phyloP scores from a whole-genome alignment of 2,888 invertebrate genomes.

The Hartigia nigra region DNA sequence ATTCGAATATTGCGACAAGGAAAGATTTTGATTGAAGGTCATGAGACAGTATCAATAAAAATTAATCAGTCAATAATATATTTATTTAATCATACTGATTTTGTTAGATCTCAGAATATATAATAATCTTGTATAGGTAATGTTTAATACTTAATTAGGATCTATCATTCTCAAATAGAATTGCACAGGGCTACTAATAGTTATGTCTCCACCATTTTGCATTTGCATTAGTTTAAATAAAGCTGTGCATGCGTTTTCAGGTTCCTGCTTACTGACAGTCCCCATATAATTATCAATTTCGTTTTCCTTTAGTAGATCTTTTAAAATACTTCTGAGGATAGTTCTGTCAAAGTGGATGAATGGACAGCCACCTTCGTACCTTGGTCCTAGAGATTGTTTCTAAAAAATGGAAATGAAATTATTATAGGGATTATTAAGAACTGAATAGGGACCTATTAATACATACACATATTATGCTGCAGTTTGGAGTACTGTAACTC shows the following conservation, averaged over 20 bases:
- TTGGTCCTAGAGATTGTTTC: constrained; percentile 60
- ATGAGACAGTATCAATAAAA: neutral
- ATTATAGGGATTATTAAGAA: neutral
- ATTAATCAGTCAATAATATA: neutral
- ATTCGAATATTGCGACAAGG: neutral
- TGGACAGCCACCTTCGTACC: constrained; percentile 73
- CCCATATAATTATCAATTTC: constrained; percentile 40
- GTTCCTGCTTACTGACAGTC: constrained; percentile 32
- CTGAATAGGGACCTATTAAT: neutral
- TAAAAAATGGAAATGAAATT: constrained; percentile 31
- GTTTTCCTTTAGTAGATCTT: constrained; percentile 37
- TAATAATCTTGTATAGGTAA: constrained; percentile 9
- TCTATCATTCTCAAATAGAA: constrained; percentile 48
- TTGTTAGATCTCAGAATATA: neutral
- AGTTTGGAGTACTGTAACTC: constrained; percentile 72
- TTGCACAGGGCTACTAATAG: constrained; percentile 52
- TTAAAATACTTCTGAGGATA: constrained; percentile 64
- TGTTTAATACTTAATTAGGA: constrained; percentile 22
- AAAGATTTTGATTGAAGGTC: neutral
- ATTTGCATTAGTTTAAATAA: constrained; percentile 45
- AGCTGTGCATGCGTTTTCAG: constrained; percentile 48
- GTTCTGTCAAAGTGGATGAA: constrained; percentile 71
- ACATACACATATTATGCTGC: constrained; percentile 72
- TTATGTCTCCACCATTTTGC: constrained; percentile 30
- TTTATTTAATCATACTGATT: neutral